phyloP scores from a whole-genome alignment of 2,888 invertebrate species.

The Calameuta filiformis region DNA sequence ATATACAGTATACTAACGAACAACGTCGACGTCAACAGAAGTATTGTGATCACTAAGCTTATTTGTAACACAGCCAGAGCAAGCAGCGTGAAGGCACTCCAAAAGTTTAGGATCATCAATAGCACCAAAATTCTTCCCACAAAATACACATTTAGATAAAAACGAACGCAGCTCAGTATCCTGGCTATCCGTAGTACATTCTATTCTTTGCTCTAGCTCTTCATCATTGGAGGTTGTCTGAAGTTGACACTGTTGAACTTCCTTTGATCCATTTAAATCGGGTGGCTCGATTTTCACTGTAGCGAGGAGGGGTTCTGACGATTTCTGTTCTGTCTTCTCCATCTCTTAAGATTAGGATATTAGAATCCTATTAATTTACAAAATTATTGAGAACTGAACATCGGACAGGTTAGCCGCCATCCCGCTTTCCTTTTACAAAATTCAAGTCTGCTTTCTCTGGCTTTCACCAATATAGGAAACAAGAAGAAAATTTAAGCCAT shows the following conservation, averaged over 20 bases:
- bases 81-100: constrained; percentile 90
- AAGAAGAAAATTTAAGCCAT: neutral
- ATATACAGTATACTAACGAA: constrained; percentile 46
- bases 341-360: neutral
- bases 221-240: constrained; percentile 44
- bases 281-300: constrained; percentile 56
- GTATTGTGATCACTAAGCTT: constrained; percentile 71
- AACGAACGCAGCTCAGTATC: constrained; percentile 50
- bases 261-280: constrained; percentile 37
- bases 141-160: constrained; percentile 66
- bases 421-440: neutral
- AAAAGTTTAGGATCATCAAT: constrained; percentile 81
- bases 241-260: constrained; percentile 10
- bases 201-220: constrained; percentile 50
- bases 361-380: neutral
- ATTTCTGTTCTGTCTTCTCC: constrained; percentile 21
- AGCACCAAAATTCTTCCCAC: constrained; percentile 66
- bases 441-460: neutral
- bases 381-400: neutral
- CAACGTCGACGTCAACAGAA: constrained; percentile 61
- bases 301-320: constrained; percentile 13
- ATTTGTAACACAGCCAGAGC: constrained; percentile 78
- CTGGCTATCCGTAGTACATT: constrained; percentile 57
- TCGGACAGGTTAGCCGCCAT: neutral
- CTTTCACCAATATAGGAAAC: neutral